Evolutionary conservation across 2,888 invertebrate species (phyloP).

Genomic region (Bimastos eiseni): DNA sequence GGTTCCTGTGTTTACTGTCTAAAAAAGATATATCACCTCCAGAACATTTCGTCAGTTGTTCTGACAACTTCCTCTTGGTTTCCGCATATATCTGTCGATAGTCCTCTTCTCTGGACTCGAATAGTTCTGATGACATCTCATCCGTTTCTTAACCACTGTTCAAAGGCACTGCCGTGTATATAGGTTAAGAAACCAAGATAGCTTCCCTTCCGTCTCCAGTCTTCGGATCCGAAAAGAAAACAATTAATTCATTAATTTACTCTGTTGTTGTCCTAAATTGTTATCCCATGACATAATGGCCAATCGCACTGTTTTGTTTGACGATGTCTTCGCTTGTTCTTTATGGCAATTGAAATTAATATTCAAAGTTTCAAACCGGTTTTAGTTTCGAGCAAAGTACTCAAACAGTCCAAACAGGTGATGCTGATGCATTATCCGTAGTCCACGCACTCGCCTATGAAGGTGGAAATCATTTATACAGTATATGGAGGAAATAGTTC

Average conservation of each 20-base stretch:
- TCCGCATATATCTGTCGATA: not conserved
- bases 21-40: not conserved
- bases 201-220: not conserved
- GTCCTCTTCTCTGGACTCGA: not conserved
- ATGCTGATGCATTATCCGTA: too few species aligned
- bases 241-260: not conserved
- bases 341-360: not conserved
- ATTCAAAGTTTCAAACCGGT: not conserved
- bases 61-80: conserved; percentile 1
- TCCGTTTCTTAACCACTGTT: not conserved
- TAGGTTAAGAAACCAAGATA: not conserved
- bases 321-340: not conserved
- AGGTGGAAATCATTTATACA: too few species aligned
- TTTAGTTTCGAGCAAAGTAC: not conserved
- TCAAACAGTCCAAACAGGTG: too few species aligned
- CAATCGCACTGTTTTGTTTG: not conserved
- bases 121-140: not conserved
- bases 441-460: too few species aligned
- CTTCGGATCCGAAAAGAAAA: not conserved
- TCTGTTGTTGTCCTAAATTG: not conserved
- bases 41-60: not conserved
- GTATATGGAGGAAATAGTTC: too few species aligned
- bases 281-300: too few species aligned
- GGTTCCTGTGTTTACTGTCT: not conserved
- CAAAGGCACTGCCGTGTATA: not conserved